phyloP scores from a whole-genome alignment of 2,888 invertebrate genomes.

The Macrophya alboannulata region DNA sequence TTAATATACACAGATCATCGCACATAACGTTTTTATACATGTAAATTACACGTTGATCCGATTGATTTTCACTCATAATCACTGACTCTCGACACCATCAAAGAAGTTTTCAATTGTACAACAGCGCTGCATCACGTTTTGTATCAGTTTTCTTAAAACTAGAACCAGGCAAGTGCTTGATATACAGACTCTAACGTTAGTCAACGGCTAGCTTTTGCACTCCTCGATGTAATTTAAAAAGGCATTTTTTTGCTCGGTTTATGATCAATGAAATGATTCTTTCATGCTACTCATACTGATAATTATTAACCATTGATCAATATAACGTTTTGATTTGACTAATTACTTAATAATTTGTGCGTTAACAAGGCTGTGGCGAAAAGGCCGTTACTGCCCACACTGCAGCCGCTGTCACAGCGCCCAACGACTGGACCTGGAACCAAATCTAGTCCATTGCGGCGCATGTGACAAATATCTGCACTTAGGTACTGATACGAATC shows the following conservation, averaged over 20 bases:
- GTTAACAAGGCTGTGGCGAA: slow-evolving; percentile 85
- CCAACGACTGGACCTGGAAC: slow-evolving; percentile 85
- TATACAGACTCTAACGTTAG: background rate
- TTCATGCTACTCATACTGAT: slow-evolving; percentile 18
- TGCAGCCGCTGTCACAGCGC: slow-evolving; percentile 88
- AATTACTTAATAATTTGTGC: slow-evolving; percentile 71
- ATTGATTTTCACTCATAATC: background rate
- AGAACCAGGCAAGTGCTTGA: background rate
- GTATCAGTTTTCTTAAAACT: background rate
- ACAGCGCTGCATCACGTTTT: background rate
- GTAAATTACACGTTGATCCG: background rate
- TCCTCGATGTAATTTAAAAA: slow-evolving; percentile 3
- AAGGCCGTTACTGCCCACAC: slow-evolving; percentile 88
- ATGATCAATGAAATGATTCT: slow-evolving; percentile 13
- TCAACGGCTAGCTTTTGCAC: background rate
- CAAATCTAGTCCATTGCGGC: slow-evolving; percentile 80
- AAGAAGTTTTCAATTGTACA: background rate
- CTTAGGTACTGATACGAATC: slow-evolving; percentile 79
- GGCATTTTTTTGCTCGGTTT: background rate
- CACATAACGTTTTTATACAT: background rate
- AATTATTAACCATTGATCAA: slow-evolving; percentile 34
- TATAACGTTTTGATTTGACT: slow-evolving; percentile 64
- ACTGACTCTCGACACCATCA: background rate
- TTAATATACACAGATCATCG: background rate
- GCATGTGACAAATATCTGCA: slow-evolving; percentile 82